Evolutionary conservation across 2,797 vertebrate genomes (phyloP), one percentile per base, ranked within the genome.

Genomic region (Gallirallus australis): DNA sequence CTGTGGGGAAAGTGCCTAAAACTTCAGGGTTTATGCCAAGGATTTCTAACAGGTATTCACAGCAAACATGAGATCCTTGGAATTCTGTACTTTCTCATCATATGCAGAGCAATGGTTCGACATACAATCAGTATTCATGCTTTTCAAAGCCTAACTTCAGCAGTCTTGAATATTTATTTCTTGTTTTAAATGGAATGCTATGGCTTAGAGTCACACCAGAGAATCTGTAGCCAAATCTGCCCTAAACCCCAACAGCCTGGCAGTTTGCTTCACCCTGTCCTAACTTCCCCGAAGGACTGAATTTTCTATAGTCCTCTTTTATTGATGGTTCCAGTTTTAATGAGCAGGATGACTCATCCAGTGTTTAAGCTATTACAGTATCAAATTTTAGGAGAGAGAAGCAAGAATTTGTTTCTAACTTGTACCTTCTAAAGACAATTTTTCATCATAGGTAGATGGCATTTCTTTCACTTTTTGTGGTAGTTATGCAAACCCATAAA

Each of bases 21-120:
- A 12, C 10, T 7, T 39, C 9, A 35, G 6, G 6, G 7, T 54
- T 68, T 73, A 39, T 25, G 17, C 19, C 69, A 56, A 21, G 23
- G 16, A 30, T 73, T 77, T 93, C 39, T 80, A 59, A 61, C n/a
- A 17, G 6, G 2, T 71, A 79, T 12, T 79, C 65, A 61, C 50
- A 77, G 53, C 20, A 95, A 76, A 94, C 45, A 72, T 0, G 0
- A 52, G 30, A 37, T 37, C n/a, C 59, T 37, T 66, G 18, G 25
- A 96, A 77, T 70, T 93, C n/a, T 69, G 31, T 86, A 12, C 15
- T 90, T 95, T 93, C 75, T 91, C 86, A 70, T 71, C 57, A 52
- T 45, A 65, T 24, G 28, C 25, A 66, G 53, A 52, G 12, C 23
- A 78, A 86, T 57, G 23, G 35, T 25, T 80, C 7, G 12, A 11